Evolutionary conservation across 2,888 invertebrate genomes (phyloP).

Genomic region (Lithodes maja): DNA sequence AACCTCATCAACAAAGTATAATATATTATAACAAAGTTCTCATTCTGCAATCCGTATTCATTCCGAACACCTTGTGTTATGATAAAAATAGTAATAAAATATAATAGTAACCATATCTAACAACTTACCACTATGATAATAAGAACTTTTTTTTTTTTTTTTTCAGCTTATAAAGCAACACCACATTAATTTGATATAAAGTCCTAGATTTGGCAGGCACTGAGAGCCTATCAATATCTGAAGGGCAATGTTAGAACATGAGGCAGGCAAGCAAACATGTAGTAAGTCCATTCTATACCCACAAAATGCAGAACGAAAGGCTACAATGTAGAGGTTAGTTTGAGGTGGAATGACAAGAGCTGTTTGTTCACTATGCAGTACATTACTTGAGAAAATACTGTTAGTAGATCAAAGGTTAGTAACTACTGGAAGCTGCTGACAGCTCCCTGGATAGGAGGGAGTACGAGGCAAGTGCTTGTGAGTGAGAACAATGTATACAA

Average conservation of each 20-base stretch:
- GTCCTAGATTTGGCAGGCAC: neutral
- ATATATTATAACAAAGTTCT: too few relatives aligned
- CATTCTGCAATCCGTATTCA: too few relatives aligned
- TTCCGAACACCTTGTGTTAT: too few relatives aligned
- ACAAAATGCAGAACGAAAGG: constrained; percentile 19
- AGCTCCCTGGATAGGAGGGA: neutral
- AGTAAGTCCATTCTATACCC: constrained; percentile 2
- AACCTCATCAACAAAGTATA: too few relatives aligned
- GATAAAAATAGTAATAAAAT: too few relatives aligned
- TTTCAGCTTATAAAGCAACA: too few relatives aligned
- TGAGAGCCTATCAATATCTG: neutral
- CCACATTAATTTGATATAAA: too few relatives aligned
- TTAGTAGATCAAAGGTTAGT: constrained; percentile 6
- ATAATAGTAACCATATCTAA: too few relatives aligned
- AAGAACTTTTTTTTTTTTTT: too few relatives aligned
- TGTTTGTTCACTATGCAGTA: constrained; percentile 17
- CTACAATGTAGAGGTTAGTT: neutral
- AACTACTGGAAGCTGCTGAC: constrained; percentile 12
- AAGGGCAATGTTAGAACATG: constrained; percentile 6
- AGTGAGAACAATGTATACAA: constrained; percentile 21
- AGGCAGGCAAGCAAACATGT: constrained; percentile 39
- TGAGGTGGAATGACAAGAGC: neutral
- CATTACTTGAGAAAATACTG: neutral
- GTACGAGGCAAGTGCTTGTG: constrained; percentile 47
- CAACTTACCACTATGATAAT: too few relatives aligned